Percentiles rank a stretch among this genome's conserved stretches.
Conservation (phyloP, 2,888 invertebrate genomes). For the Euplagia quadripunctaria region DNA sequence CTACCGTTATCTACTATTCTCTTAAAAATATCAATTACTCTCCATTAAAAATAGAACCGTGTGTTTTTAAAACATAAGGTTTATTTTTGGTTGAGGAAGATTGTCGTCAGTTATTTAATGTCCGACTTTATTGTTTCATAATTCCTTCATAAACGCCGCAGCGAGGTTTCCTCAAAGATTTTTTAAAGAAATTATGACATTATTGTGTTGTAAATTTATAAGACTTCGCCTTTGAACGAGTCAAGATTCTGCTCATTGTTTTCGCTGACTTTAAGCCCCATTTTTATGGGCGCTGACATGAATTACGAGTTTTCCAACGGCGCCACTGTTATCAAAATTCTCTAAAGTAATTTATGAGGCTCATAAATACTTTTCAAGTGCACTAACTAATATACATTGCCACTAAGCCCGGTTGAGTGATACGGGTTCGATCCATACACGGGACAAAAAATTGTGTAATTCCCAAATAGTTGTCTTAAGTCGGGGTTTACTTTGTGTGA, state of each 20-base stretch:
- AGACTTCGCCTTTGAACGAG: slow-evolving; percentile 15
- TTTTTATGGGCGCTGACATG: slow-evolving; percentile 8
- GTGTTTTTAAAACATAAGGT: slow-evolving; percentile 14
- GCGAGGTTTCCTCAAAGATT: slow-evolving; percentile 27
- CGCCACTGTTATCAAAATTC: not conserved
- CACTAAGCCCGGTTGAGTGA: too few relatives aligned
- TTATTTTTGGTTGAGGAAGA: slow-evolving; percentile 19
- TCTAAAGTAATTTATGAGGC: not conserved
- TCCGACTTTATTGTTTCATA: slow-evolving; percentile 49
- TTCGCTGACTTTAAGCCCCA: slow-evolving; percentile 10
- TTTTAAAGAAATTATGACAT: slow-evolving; percentile 42
- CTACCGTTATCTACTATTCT: slow-evolving; percentile 25
- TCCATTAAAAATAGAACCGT: slow-evolving; percentile 21
- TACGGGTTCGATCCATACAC: too few relatives aligned
- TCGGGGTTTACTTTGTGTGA: too few relatives aligned
- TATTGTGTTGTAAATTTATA: slow-evolving; percentile 36
- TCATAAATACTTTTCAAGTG: not conserved
- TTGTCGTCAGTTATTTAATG: slow-evolving; percentile 33
- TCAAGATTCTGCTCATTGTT: slow-evolving; percentile 23
- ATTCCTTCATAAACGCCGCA: slow-evolving; percentile 40
- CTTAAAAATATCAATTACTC: slow-evolving; percentile 20
- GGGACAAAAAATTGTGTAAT: too few relatives aligned
- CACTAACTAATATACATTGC: not conserved
- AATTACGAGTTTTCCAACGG: slow-evolving; percentile 6
- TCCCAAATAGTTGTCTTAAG: too few relatives aligned